Base-by-base conservation (phyloP, 2,888 invertebrate genomes). In the Pammene fasciana region DNA sequence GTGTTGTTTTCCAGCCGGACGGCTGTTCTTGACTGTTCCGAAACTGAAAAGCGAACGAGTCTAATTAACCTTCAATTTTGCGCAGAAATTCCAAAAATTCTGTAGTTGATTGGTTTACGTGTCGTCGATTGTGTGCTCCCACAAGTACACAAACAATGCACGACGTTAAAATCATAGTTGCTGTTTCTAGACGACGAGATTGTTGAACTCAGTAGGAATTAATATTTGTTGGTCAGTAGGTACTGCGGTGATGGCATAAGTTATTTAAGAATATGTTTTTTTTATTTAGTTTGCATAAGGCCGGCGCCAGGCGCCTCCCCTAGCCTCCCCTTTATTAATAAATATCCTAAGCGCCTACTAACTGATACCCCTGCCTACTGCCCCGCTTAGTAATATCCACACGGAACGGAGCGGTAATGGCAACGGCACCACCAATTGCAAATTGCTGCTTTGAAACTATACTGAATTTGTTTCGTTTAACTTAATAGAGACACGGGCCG, bases 211-310 rank as follows among this genome's bases (percentile, higher is more conserved):
- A 48, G 46, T 56, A 57, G 52, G 56, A 67, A 67, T 52, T 62
- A 62, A 64, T 48, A 52, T 16, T 26, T 66, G 48, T 57, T 38
- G 38, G 57, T 62, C 64, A 65, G 68, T 68, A 65, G 68, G 70
- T 75, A 67, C 73, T 74, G 67, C 76, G 72, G 75, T 75, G 75
- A 72, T 67, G 61, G 54, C 74, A 75, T 75, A 76, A 26, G 76
- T 78, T 81, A 82, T 82, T 84, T 82, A 84, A 79, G 80, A 82
- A 81, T 82, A 83, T 83, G 83, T 83, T 81, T 84, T 80, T 85
- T 84, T 86, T 83, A 86, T 82, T 79, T 80, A 81, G 84, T 86
- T 85, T 84, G 82, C 82, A 82, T 82, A 84, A 82, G 82, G 76
- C 77, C 75, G 80, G 80, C 80, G 80, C 79, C 81, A 74, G 72